phyloP scores from a whole-genome alignment of 2,888 invertebrate species.

The Eupithecia subfuscata region DNA sequence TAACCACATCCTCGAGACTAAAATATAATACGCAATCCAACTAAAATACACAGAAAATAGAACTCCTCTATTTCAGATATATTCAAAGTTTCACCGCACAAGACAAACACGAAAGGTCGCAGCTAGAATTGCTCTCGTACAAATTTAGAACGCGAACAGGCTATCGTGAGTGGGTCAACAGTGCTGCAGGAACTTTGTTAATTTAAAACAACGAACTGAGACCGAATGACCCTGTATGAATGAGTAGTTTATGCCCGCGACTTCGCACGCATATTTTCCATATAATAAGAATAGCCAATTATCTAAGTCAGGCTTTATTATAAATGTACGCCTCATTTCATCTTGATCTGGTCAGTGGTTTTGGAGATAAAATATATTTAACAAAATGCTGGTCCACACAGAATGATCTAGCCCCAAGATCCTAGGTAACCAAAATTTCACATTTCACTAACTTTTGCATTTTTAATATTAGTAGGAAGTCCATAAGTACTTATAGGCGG shows the following conservation, averaged over 20 bases:
- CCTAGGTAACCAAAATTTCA: too few species aligned
- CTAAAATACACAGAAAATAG: not conserved
- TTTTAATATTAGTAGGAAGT: too few species aligned
- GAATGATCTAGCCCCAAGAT: too few species aligned
- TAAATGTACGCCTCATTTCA: too few species aligned
- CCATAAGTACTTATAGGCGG: not conserved
- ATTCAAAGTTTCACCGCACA: constrained; percentile 7
- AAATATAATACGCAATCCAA: not conserved
- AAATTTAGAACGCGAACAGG: constrained; percentile 29
- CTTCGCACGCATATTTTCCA: too few species aligned
- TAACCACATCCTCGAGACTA: not conserved
- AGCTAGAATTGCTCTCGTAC: constrained; percentile 26
- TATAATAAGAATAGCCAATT: too few species aligned
- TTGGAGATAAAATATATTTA: too few species aligned
- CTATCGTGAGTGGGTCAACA: constrained; percentile 34
- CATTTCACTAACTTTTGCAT: too few species aligned
- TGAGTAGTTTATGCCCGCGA: too few species aligned
- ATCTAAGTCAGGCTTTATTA: too few species aligned
- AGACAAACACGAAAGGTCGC: constrained; percentile 25
- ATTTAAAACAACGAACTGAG: constrained; percentile 37
- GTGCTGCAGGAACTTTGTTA: constrained; percentile 34
- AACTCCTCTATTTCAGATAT: not conserved
- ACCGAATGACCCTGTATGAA: constrained; percentile 7
- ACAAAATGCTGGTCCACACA: too few species aligned
- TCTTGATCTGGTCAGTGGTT: too few species aligned